Conservation (phyloP, 92 coral and sea anemone species). For the Paramuricea clavata region DNA sequence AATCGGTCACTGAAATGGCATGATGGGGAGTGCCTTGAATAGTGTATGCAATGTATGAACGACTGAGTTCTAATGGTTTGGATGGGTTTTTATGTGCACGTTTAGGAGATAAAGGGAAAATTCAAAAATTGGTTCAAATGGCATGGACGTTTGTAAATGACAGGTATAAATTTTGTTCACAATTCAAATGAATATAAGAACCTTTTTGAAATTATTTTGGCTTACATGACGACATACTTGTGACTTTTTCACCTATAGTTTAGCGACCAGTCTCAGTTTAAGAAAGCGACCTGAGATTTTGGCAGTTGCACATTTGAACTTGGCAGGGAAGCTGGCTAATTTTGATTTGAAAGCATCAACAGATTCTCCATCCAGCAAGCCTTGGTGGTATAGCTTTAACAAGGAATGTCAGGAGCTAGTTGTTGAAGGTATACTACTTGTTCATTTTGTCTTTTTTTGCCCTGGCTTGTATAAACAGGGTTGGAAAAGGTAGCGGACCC, state of each 20-base stretch:
- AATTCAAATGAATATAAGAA: not conserved
- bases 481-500: too few relatives aligned
- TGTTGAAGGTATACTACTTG: conserved; percentile 79
- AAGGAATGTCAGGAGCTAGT: conserved; percentile 81
- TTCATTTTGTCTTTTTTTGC: not conserved
- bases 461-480: not conserved
- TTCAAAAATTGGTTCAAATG: conserved; percentile 97
- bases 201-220: not conserved
- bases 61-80: too few relatives aligned
- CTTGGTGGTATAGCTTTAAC: conserved; percentile 90
- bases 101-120: conserved; percentile 89
- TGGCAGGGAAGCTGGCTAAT: conserved; percentile 96
- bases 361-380: conserved; percentile 81
- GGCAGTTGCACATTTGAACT: conserved; percentile 92
- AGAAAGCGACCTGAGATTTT: conserved; percentile 88
- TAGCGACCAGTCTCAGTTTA: conserved; percentile 90
- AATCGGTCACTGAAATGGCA: too few relatives aligned
- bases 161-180: conserved; percentile 64
- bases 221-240: not conserved
- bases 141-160: conserved; percentile 99
- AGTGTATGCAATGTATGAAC: too few relatives aligned
- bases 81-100: not conserved
- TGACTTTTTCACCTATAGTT: conserved; percentile 44
- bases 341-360: conserved; percentile 91
- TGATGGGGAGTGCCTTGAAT: too few relatives aligned